A percentile compares a stretch with the other conserved stretches of the same genome.
phyloP scores from a whole-genome alignment of 2,797 vertebrate genomes.

The Enteromius unitaeniatus region DNA sequence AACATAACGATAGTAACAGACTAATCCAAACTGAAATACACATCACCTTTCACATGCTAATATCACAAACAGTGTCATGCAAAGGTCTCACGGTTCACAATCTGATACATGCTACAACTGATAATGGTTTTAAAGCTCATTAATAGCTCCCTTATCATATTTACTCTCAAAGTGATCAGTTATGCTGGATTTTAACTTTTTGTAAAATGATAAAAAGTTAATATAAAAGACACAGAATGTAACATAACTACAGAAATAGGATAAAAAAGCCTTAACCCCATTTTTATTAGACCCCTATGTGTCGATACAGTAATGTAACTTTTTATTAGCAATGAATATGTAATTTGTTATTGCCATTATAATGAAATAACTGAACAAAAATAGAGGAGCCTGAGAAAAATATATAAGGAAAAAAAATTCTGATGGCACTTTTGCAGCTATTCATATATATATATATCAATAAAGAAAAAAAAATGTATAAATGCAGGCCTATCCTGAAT shows the following conservation, averaged over 20 bases:
- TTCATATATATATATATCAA: background rate
- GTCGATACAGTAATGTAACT: no score
- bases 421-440: no score
- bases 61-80: conserved; percentile 14
- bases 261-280: background rate
- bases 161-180: background rate
- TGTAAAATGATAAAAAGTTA: background rate
- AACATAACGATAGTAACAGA: conserved; percentile 44
- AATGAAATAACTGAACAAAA: no score
- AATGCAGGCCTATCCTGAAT: background rate
- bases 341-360: no score
- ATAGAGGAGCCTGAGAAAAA: no score
- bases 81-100: conserved; percentile 1
- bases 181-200: background rate
- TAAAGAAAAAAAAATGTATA: no score
- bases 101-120: background rate
- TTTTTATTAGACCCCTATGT: no score
- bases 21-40: conserved; percentile 54
- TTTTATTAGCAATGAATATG: no score
- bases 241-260: background rate
- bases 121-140: background rate
- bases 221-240: background rate
- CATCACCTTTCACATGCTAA: conserved; percentile 28
- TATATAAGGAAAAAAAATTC: no score
- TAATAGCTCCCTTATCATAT: background rate